Conservation (phyloP, 2,113 vertebrate genomes). For the Lepus timidus region DNA sequence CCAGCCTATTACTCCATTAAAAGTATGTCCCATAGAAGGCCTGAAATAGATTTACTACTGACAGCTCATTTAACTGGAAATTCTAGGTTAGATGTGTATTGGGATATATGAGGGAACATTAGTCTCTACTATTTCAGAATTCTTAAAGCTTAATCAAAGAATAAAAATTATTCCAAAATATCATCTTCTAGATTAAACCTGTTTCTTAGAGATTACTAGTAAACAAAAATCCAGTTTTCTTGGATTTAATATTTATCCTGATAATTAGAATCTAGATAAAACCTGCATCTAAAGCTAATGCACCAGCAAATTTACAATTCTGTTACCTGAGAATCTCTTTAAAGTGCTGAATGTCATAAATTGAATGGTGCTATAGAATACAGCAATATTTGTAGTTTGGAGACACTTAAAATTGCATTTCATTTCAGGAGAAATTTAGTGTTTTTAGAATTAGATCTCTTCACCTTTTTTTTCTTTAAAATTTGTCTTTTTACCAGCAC, state of each 20-base stretch:
- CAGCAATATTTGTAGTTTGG: neutral
- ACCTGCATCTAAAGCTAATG: neutral
- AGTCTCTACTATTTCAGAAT: constrained; percentile 4
- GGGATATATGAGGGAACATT: constrained; percentile 1
- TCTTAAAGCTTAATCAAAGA: neutral
- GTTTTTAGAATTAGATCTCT: neutral
- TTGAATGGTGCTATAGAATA: neutral
- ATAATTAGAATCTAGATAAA: neutral
- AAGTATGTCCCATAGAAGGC: constrained; percentile 3
- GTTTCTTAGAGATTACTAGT: neutral
- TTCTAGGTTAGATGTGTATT: neutral
- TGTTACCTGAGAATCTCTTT: neutral
- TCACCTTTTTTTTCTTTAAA: neutral
- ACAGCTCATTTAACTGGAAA: constrained; percentile 64
- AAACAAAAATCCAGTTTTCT: constrained; percentile 22
- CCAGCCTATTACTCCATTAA: constrained; percentile 52
- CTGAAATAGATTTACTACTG: constrained; percentile 39
- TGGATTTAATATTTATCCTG: constrained; percentile 20
- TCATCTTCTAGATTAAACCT: neutral
- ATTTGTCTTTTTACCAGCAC: neutral
- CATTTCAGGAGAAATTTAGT: neutral
- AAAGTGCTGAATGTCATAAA: neutral
- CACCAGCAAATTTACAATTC: neutral
- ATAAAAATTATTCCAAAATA: constrained; percentile 28
- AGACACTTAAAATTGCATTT: neutral